These are phyloP conservation scores for Sakesphorus luctuosus DNA, from an alignment of 2,113 vertebrate genomes.

Conservation along the genomic window DNA sequence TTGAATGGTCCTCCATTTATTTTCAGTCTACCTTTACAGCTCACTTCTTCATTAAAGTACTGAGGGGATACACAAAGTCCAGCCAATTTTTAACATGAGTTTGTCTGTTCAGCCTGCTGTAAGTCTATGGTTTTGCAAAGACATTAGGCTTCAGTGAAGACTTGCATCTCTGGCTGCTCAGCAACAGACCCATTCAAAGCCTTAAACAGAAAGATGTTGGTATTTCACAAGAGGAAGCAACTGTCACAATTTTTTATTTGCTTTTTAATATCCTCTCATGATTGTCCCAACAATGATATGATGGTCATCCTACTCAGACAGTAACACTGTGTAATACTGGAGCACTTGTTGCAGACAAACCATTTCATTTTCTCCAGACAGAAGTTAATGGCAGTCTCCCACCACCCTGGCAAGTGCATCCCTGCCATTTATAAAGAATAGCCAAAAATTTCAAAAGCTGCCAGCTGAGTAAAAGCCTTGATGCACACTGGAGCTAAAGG, in stretches of 20 bases:
- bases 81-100: not conserved
- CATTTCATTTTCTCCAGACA: not conserved
- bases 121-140: not conserved
- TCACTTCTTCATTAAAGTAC: not conserved
- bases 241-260: not conserved
- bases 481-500: not conserved
- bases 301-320: not conserved
- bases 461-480: not conserved
- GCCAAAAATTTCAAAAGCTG: not conserved
- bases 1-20: not conserved
- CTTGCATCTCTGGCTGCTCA: not conserved
- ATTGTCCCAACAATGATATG: not conserved
- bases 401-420: not conserved
- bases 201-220: not conserved
- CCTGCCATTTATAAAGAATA: not conserved
- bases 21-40: not conserved
- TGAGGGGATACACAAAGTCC: not conserved
- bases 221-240: not conserved
- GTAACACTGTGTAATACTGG: not conserved
- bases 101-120: not conserved
- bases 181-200: not conserved
- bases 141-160: accelerated
- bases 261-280: not conserved
- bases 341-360: not conserved
- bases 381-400: not conserved